Evolutionary conservation across 2,888 invertebrate genomes (phyloP), one percentile per base, ranked within the genome.

Genomic region (Iphiclides podalirius): DNA sequence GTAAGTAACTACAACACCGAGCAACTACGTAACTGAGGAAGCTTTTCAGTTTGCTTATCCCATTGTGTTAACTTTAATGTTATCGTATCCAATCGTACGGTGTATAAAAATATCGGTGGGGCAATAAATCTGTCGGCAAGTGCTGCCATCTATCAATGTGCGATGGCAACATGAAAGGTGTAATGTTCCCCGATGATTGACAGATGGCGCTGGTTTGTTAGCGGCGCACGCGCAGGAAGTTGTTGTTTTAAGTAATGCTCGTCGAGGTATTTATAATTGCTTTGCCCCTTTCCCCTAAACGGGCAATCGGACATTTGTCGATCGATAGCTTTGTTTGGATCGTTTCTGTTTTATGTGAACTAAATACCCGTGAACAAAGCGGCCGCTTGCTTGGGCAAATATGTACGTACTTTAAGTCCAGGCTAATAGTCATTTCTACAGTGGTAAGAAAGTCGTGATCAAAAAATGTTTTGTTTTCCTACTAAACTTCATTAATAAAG

Each of bases 121-220:
- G 53, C 64, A 49, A 79, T 85, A 77, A 78, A 79, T 83, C 83
- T 61, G 53, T 85, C 75, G 66, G 41, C 80, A 70, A 57, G 74
- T 79, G 73, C 75, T 78, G 86, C 83, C 86, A 85, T 84, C 86
- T 86, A 78, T 86, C 80, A 75, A 61, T 63, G 59, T 58, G 52
- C 63, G 60, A 58, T 61, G 61, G 72, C 67, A 79, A 68, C 75
- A 67, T 67, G 61, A 70, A 76, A 81, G 74, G 67, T 76, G 77
- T 83, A 84, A 86, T 85, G 86, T 71, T 56, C 57, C 53, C 57
- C 65, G 81, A 55, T 75, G 85, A 86, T 65, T 75, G 86, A 86
- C 66, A 86, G 86, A 86, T 84, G 85, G 84, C 79, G 84, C 23
- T 66, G 57, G 64, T 55, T 61, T 64, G 64, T 49, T 46, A 56